Evolutionary conservation across 1,140 invertebrate genomes (phyloP).

Genomic region (Lasaia peninsularis): DNA sequence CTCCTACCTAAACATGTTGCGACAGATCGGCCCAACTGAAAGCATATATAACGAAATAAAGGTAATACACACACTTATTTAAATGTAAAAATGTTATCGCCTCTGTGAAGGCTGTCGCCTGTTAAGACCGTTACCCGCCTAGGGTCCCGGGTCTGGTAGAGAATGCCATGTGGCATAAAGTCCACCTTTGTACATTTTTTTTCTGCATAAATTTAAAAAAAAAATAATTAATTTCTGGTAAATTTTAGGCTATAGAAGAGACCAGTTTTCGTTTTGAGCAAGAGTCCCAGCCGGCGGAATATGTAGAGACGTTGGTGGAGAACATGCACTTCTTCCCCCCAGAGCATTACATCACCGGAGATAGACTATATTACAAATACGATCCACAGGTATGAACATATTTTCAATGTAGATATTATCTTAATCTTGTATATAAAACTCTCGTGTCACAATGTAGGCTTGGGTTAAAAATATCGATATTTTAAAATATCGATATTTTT

Average conservation of each 20-base stretch:
- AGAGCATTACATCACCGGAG: constrained; percentile 87
- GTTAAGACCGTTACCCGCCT: too few relatives aligned
- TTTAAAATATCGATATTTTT: too few relatives aligned
- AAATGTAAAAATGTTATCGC: too few relatives aligned
- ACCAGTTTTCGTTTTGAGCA: constrained; percentile 84
- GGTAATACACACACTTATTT: constrained; percentile 36
- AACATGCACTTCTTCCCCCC: constrained; percentile 89
- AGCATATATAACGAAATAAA: constrained; percentile 86
- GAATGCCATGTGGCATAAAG: too few relatives aligned
- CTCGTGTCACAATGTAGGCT: not conserved
- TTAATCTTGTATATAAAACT: not conserved
- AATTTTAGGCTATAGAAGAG: constrained; percentile 82
- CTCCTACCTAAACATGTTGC: constrained; percentile 87
- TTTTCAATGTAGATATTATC: too few relatives aligned
- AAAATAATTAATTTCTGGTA: too few relatives aligned
- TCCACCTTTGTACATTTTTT: too few relatives aligned
- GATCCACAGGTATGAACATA: constrained; percentile 80
- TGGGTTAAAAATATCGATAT: too few relatives aligned
- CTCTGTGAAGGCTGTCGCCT: too few relatives aligned
- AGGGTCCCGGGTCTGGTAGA: too few relatives aligned
- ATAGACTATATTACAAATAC: constrained; percentile 87
- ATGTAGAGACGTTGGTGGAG: constrained; percentile 87
- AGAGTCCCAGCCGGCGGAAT: constrained; percentile 84
- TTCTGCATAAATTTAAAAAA: too few relatives aligned
- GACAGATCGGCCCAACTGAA: constrained; percentile 81